Conservation (phyloP, 2,113 vertebrate genomes). For the Austrofundulus limnaeus region DNA sequence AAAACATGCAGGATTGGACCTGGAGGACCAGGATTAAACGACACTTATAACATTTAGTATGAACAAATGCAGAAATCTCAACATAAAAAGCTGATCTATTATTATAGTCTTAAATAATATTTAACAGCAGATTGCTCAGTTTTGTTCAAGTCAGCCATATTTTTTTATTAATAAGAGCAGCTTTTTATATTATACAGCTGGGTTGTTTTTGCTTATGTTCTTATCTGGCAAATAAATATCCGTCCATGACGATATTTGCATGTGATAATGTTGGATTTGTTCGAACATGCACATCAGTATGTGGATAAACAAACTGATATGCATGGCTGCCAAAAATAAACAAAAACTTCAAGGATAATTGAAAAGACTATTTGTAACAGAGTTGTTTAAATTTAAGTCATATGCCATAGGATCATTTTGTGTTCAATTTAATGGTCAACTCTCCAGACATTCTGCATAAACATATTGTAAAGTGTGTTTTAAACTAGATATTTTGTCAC, state of each 20-base stretch:
- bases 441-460: neutral
- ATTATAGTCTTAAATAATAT: neutral
- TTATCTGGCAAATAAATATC: neutral
- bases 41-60: too few relatives aligned
- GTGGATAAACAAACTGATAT: neutral
- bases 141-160: neutral
- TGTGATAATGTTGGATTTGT: constrained; percentile 2
- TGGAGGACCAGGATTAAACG: too few relatives aligned
- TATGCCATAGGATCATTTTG: too few relatives aligned
- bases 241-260: constrained; percentile 7
- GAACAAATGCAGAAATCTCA: neutral
- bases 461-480: neutral
- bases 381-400: constrained; percentile 1
- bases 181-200: too few relatives aligned
- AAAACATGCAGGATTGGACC: too few relatives aligned
- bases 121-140: neutral
- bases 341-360: neutral
- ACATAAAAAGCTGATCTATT: too few relatives aligned
- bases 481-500: neutral
- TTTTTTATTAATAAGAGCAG: neutral
- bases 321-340: neutral
- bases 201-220: neutral
- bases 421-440: too few relatives aligned
- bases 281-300: neutral
- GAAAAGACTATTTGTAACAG: constrained; percentile 7